A percentile compares a stretch with the other conserved stretches of the same genome.
phyloP scores from a whole-genome alignment of 2,113 vertebrate species.

The Chinchilla lanigera region DNA sequence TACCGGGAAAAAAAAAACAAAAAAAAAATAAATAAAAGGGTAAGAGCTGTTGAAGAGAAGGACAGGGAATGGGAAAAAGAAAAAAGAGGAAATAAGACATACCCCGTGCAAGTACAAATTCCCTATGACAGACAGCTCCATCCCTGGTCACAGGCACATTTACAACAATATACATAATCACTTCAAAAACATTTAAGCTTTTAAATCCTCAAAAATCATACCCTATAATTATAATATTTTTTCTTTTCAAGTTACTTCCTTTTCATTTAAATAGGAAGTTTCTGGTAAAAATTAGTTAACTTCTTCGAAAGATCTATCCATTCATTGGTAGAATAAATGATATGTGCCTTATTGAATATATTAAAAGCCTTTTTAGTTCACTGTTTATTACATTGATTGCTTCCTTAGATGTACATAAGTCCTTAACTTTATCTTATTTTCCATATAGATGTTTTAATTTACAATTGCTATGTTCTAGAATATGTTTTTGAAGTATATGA shows the following conservation, averaged over 20 bases:
- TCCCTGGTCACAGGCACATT: neutral
- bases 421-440: neutral
- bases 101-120: no score
- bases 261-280: conserved; percentile 44
- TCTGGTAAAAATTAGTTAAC: neutral
- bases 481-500: conserved; percentile 44
- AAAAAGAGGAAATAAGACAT: no score
- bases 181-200: neutral
- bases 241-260: conserved; percentile 41
- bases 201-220: conserved; percentile 21
- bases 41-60: no score
- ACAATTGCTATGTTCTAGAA: neutral
- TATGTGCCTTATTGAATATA: neutral
- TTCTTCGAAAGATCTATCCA: neutral
- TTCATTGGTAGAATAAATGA: neutral
- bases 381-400: neutral
- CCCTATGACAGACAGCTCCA: neutral
- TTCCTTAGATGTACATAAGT: neutral
- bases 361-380: conserved; percentile 20
- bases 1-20: no score
- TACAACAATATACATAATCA: neutral
- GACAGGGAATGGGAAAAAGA: no score
- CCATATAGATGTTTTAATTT: neutral
- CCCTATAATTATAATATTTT: neutral
- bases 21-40: no score